Conservation (phyloP, 2,888 invertebrate species). For the Ceraclea dissimilis region DNA sequence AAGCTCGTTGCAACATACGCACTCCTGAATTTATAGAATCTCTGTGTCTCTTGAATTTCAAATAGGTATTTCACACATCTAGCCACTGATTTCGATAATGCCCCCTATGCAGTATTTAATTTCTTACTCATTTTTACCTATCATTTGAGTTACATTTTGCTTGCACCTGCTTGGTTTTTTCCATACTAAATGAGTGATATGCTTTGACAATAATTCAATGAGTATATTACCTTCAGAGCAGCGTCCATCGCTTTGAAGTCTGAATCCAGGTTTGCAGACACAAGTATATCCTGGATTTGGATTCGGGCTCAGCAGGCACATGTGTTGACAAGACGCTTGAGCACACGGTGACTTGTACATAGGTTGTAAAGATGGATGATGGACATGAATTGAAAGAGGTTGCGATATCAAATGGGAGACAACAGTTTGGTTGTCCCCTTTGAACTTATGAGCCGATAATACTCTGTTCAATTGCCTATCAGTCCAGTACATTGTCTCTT, state of each 20-base stretch:
- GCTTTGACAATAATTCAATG: too few species aligned
- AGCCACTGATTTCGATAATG: too few species aligned
- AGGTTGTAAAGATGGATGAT: conserved; percentile 92
- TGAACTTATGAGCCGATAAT: conserved; percentile 84
- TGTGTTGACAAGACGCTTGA: conserved; percentile 70
- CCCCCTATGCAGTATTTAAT: too few species aligned
- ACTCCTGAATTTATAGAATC: too few species aligned
- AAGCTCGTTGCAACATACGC: too few species aligned
- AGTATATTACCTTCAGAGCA: conserved; percentile 67
- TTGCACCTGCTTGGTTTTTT: too few species aligned
- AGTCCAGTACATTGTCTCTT: conserved; percentile 95
- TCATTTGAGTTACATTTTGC: too few species aligned
- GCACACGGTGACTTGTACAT: conserved; percentile 68
- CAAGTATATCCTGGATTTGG: conserved; percentile 68
- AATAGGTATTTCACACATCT: too few species aligned
- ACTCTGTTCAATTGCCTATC: conserved; percentile 89
- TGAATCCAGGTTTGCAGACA: conserved; percentile 85
- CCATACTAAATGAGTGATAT: too few species aligned
- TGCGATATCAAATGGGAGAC: conserved; percentile 92
- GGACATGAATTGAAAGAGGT: conserved; percentile 90
- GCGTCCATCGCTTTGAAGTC: conserved; percentile 56
- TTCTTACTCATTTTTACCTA: too few species aligned
- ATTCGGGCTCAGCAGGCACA: conserved; percentile 84
- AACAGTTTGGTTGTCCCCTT: conserved; percentile 85
- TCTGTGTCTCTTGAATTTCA: too few species aligned